Percentiles rank a stretch among this genome's conserved stretches.
Conservation (phyloP, 1,140 invertebrate genomes). For the Eriocheir sinensis region DNA sequence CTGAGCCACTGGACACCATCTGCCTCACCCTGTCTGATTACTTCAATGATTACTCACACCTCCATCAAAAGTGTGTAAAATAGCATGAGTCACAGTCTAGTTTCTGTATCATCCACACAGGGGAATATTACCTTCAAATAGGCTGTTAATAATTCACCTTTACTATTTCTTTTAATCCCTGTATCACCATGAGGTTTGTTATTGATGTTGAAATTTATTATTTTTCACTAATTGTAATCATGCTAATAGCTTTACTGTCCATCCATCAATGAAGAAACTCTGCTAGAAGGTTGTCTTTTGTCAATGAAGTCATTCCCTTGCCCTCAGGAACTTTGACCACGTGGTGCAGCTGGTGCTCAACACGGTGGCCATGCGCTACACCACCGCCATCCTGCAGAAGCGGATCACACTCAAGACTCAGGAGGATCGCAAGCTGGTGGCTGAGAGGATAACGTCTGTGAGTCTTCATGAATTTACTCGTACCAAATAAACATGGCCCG, state of each 20-base stretch:
- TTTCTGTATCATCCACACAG: not conserved
- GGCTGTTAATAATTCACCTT: not conserved
- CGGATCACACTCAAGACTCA: conserved; percentile 90
- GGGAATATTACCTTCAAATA: not conserved
- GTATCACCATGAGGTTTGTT: too few species aligned
- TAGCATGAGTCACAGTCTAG: too few species aligned
- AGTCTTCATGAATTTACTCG: not conserved
- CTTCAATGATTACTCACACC: conserved; percentile 94
- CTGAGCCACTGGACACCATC: conserved; percentile 94
- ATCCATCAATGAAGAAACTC: too few species aligned
- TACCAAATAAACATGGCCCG: too few species aligned
- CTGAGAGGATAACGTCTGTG: conserved; percentile 88
- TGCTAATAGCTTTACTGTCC: too few species aligned
- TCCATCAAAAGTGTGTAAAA: conserved; percentile 85
- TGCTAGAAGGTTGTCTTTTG: too few species aligned
- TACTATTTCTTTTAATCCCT: too few species aligned
- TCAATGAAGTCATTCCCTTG: too few species aligned
- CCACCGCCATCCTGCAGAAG: conserved; percentile 92
- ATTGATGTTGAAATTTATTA: not conserved
- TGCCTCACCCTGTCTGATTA: conserved; percentile 97
- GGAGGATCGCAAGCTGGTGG: conserved; percentile 91
- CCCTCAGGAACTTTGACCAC: conserved; percentile 89
- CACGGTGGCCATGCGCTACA: conserved; percentile 92
- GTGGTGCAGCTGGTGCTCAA: conserved; percentile 93
- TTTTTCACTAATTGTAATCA: not conserved